Percentiles rank a stretch among this genome's conserved stretches.
Conservation (phyloP, 2,888 invertebrate genomes). For the Bimastos eiseni region DNA sequence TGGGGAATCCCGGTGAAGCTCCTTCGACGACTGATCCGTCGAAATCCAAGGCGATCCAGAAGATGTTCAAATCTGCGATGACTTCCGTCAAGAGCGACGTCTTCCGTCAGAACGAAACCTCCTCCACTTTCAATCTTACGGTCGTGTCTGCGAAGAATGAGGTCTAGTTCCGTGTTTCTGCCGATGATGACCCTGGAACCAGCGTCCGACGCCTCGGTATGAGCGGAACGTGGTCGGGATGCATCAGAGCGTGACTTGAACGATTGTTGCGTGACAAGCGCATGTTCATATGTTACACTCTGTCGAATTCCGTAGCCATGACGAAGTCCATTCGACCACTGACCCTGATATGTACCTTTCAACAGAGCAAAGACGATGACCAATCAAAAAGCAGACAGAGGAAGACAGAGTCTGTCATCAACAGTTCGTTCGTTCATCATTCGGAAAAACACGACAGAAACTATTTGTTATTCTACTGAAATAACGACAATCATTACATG, state of each 20-base stretch:
- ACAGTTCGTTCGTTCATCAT: not conserved
- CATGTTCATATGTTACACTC: constrained; percentile 80
- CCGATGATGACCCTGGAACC: constrained; percentile 54
- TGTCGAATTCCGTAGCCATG: constrained; percentile 98
- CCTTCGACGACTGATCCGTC: not conserved
- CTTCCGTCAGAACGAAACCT: constrained; percentile 81
- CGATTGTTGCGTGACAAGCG: not conserved
- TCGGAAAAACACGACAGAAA: not conserved
- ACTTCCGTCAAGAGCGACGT: not conserved
- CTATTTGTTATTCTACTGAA: not conserved
- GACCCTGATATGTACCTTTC: constrained; percentile 76
- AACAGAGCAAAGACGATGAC: not conserved
- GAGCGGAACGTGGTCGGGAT: not conserved
- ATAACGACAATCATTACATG: not conserved
- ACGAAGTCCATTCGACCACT: constrained; percentile 97
- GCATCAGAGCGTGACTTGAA: not conserved
- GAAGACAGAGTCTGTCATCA: not conserved
- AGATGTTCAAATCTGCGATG: constrained; percentile 15
- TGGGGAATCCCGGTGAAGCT: not conserved
- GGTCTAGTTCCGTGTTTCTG: constrained; percentile 62
- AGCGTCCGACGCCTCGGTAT: not conserved
- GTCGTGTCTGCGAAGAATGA: constrained; percentile 60
- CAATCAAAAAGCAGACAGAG: not conserved
- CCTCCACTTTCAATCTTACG: constrained; percentile 80
- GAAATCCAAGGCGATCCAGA: constrained; percentile 10